Conservation (phyloP, 2,888 invertebrate species). For the Silvanus unidentatus region DNA sequence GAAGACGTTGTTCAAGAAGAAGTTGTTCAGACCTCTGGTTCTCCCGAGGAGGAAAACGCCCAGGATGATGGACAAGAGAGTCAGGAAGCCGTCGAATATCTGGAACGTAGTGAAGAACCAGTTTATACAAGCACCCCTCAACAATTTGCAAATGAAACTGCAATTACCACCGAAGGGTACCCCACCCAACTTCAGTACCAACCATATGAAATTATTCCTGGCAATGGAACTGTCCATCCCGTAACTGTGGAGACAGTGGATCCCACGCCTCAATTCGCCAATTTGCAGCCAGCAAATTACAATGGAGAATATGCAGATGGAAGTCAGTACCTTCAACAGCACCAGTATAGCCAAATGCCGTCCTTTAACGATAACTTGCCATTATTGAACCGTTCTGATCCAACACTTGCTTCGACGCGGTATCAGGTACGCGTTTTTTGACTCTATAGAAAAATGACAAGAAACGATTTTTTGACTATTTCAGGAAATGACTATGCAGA, state of each 20-base stretch:
- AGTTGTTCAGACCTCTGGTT: conserved; percentile 30
- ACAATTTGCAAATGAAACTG: not conserved
- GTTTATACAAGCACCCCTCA: conserved; percentile 4
- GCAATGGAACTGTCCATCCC: no score
- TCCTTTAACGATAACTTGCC: conserved; percentile 7
- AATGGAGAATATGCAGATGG: conserved; percentile 31
- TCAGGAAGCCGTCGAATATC: conserved; percentile 6
- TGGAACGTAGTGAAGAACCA: conserved; percentile 7
- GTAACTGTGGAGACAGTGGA: no score
- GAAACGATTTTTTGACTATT: no score
- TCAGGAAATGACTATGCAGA: no score
- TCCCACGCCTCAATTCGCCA: conserved; percentile 53
- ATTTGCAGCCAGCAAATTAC: conserved; percentile 57
- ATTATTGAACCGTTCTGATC: conserved; percentile 37
- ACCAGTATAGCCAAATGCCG: conserved; percentile 31
- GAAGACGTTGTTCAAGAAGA: conserved; percentile 41
- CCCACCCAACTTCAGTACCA: no score
- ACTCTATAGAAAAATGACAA: not conserved
- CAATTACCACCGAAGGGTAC: no score
- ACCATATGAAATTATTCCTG: no score
- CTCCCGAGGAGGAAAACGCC: conserved; percentile 15
- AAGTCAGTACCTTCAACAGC: conserved; percentile 33
- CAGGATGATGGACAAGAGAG: not conserved
- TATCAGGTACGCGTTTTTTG: conserved; percentile 27
- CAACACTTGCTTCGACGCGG: conserved; percentile 60